Percentiles rank a stretch among this genome's conserved stretches.
Conservation (phyloP, 2,888 invertebrate species). For the Epistrophe eligans region DNA sequence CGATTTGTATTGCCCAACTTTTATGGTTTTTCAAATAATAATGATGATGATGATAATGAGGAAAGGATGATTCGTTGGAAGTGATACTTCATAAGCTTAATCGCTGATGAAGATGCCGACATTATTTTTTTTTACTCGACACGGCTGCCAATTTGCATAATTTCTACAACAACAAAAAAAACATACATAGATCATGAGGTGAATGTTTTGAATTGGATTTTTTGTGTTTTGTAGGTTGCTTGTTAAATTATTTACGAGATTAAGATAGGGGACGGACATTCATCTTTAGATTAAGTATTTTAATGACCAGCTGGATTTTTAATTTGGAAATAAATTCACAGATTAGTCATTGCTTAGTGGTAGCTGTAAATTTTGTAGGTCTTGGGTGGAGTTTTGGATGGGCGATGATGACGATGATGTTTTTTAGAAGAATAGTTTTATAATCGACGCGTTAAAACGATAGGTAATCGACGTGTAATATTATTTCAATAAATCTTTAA, state of each 20-base stretch:
- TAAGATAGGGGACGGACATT: constrained; percentile 12
- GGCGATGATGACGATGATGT: not conserved
- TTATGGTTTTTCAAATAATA: constrained; percentile 30
- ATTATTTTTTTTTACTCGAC: not conserved
- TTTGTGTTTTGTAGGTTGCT: not conserved
- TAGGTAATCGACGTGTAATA: too few relatives aligned
- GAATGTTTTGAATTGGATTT: constrained; percentile 26
- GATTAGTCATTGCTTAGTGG: not conserved
- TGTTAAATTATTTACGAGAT: constrained; percentile 17
- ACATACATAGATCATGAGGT: constrained; percentile 24
- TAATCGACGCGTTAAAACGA: too few relatives aligned
- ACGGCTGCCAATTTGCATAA: constrained; percentile 53
- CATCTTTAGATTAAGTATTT: constrained; percentile 29
- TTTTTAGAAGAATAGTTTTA: not conserved
- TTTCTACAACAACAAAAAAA: not conserved
- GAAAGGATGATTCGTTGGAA: constrained; percentile 24
- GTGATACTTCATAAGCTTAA: constrained; percentile 19
- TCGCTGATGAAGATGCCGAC: constrained; percentile 15
- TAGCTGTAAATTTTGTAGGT: not conserved
- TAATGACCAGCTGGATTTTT: constrained; percentile 13
- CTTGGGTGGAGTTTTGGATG: not conserved
- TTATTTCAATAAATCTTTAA: too few relatives aligned
- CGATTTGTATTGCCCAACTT: constrained; percentile 39
- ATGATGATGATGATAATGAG: not conserved
- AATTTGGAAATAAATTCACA: not conserved